Evolutionary conservation across 2,113 vertebrate species (phyloP), one percentile per base, ranked within the genome.

Genomic region (Tychaedon coryphoeus): DNA sequence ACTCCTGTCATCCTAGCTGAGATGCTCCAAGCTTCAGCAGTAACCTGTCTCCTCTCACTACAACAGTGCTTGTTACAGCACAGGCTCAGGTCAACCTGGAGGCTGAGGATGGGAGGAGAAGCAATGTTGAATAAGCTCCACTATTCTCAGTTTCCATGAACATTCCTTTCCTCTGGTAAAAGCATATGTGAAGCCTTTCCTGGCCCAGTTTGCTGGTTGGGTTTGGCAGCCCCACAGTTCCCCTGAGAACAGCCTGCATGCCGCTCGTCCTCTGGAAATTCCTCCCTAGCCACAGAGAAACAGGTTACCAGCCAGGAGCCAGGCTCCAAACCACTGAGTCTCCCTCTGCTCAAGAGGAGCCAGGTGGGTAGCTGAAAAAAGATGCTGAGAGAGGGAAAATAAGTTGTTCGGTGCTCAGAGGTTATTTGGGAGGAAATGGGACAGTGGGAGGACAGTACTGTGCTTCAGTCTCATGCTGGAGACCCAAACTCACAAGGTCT

Each of bases 131-230:
- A 86, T 40, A 79, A 83, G 12, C 57, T 77, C 51, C 28, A 40
- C 56, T 90, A 12, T 73, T 92, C 64, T 90, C 86, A 60, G 48
- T 93, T 92, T 92, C 90, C 95, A 92, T 72, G 92, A 88, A 60
- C 88, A 90, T 90, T 96, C 82, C 86, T 91, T 94, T 95, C 84
- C 78, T 78, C 81, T 96, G 88, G 62, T 95, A 77, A 89, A 94
- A 92, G 80, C 14, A 0, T 50, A n/a, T 69, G 70, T 47, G 73
- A 45, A 50, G 91, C 89, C 65, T 88, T 92, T 95, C 82, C 90
- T 96, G 90, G 93, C 82, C 76, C 79, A 64, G 25, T 74, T 53
- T 90, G 25, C 43, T 18, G 28, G 79, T 83, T 90, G 34, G 64
- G 53, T 76, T 77, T 96, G 93, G 95, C 90, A 93, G 43, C 8